phyloP scores from a whole-genome alignment of 1,140 invertebrate genomes.

The Heliconius nattereri region DNA sequence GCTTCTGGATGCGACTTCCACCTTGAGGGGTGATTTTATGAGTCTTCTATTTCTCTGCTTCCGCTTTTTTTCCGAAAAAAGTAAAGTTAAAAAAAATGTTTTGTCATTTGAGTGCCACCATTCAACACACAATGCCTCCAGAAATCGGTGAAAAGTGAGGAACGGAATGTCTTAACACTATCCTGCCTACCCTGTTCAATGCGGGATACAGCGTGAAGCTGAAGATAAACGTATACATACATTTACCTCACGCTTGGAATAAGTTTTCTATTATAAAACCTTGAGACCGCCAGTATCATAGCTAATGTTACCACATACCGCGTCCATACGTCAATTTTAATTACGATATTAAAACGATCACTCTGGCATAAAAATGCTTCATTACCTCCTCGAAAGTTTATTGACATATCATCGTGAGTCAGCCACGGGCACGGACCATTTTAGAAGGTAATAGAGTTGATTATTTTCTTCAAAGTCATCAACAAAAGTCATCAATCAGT shows the following conservation, averaged over 20 bases:
- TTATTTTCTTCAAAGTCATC: slow-evolving; percentile 36
- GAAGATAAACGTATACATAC: background rate
- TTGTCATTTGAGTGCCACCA: too few relatives aligned
- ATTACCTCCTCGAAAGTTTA: slow-evolving; percentile 53
- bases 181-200: too few relatives aligned
- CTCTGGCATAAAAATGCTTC: slow-evolving; percentile 52
- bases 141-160: too few relatives aligned
- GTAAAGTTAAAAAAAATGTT: too few relatives aligned
- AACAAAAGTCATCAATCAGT: slow-evolving; percentile 34
- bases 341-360: slow-evolving; percentile 51
- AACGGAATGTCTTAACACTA: too few relatives aligned
- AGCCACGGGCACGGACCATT: slow-evolving; percentile 42
- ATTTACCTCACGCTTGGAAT: background rate
- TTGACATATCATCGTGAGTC: slow-evolving; percentile 58
- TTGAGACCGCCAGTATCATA: slow-evolving; percentile 18
- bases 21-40: too few relatives aligned
- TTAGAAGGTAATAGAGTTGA: slow-evolving; percentile 37
- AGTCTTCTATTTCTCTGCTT: too few relatives aligned
- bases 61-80: too few relatives aligned
- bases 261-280: background rate
- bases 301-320: slow-evolving; percentile 24
- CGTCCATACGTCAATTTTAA: slow-evolving; percentile 47
- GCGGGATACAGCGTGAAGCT: too few relatives aligned
- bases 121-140: too few relatives aligned
- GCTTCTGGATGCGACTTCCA: too few relatives aligned